Evolutionary conservation across 2,113 vertebrate species (phyloP).

Genomic region (Globicephala melas): DNA sequence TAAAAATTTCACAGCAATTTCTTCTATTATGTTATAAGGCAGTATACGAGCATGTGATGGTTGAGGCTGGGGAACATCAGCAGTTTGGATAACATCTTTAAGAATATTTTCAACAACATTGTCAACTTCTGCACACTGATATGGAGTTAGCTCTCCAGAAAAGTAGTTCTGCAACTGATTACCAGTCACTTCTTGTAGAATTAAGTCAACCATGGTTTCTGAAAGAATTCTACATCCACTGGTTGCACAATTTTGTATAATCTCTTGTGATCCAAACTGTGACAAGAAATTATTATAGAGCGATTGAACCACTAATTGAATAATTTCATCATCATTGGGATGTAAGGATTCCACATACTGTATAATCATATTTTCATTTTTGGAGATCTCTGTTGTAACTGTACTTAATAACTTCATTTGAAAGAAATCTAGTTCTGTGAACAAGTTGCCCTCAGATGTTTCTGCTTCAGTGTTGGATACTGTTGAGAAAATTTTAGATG

Average conservation of each 20-base stretch:
- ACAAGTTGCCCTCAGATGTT: neutral
- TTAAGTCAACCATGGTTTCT: constrained; percentile 65
- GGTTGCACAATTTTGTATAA: constrained; percentile 59
- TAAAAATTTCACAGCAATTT: constrained; percentile 70
- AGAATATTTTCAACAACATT: constrained; percentile 65
- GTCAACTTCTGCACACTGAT: constrained; percentile 66
- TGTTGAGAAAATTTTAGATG: constrained; percentile 65
- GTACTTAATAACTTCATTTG: constrained; percentile 69
- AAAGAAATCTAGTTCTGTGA: constrained; percentile 63
- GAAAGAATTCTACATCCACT: constrained; percentile 71
- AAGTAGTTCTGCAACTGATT: constrained; percentile 75
- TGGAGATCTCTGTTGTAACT: constrained; percentile 62
- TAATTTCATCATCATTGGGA: constrained; percentile 56
- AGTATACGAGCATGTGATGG: neutral
- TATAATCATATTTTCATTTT: constrained; percentile 59
- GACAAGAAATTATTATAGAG: constrained; percentile 71
- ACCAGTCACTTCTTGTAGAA: constrained; percentile 67
- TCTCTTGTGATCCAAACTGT: constrained; percentile 68
- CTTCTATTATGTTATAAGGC: constrained; percentile 65
- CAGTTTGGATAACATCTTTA: neutral
- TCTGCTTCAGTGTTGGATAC: neutral
- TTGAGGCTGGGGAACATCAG: neutral
- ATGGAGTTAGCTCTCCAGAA: constrained; percentile 61
- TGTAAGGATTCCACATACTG: constrained; percentile 67
- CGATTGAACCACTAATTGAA: constrained; percentile 64